Percentiles rank a stretch among this genome's conserved stretches.
These are phyloP conservation scores for Lepisosteus oculatus DNA, from an alignment of 2,113 vertebrate genomes.

Conservation along the genomic window DNA sequence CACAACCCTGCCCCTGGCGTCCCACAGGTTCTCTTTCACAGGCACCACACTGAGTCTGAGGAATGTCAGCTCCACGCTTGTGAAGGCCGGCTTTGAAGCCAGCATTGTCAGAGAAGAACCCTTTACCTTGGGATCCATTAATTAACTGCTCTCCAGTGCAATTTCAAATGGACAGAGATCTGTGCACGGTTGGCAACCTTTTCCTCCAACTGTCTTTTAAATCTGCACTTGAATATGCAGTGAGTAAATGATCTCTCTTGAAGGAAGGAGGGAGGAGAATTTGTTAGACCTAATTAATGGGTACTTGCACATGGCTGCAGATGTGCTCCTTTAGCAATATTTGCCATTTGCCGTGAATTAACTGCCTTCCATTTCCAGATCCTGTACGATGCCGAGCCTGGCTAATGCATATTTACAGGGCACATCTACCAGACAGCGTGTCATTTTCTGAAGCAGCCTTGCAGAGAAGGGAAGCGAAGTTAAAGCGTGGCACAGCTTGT, in stretches of 20 bases:
- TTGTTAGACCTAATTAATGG: background rate
- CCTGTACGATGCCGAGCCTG: background rate
- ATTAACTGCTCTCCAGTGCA: background rate
- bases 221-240: background rate
- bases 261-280: conserved; percentile 4
- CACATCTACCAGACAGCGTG: background rate
- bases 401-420: background rate
- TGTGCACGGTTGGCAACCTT: background rate
- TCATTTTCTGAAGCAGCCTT: background rate
- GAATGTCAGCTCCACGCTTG: no score
- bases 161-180: background rate
- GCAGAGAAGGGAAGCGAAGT: no score
- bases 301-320: background rate
- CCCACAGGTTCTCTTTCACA: no score
- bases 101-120: background rate
- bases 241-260: conserved; percentile 1
- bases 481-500: no score
- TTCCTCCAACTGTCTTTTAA: background rate
- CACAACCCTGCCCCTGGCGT: no score
- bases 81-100: no score
- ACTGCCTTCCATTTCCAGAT: background rate
- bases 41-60: no score
- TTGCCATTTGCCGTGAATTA: background rate
- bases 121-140: background rate
- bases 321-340: background rate